Conservation (phyloP, 2,888 invertebrate species). For the Horisme vitalbata region DNA sequence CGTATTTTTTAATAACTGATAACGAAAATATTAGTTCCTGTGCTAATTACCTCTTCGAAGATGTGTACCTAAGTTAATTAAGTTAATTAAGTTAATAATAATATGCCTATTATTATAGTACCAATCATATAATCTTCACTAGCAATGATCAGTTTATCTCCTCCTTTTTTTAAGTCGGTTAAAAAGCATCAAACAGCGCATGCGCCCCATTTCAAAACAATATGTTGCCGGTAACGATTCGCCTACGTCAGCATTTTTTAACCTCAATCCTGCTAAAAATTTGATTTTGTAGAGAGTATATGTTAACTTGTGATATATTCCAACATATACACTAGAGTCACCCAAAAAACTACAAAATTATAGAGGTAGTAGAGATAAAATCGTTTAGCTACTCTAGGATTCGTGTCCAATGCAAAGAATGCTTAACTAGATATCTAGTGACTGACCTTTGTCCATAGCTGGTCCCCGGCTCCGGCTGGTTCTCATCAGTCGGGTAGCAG, state of each 20-base stretch:
- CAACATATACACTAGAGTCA: no score
- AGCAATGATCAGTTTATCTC: neutral
- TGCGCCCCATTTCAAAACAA: conserved; percentile 28
- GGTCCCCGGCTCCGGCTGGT: conserved; percentile 87
- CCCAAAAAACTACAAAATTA: neutral
- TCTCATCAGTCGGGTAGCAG: conserved; percentile 88
- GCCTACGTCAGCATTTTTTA: conserved; percentile 18
- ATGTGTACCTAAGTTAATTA: no score
- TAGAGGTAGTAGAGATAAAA: neutral
- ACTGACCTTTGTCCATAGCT: conserved; percentile 76
- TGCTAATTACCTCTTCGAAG: no score
- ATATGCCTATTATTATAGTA: no score
- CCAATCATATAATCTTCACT: no score
- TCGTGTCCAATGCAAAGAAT: no score
- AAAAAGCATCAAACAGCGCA: conserved; percentile 15
- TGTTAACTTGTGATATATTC: no score
- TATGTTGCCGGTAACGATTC: conserved; percentile 30
- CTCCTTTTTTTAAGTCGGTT: neutral
- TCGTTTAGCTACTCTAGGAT: no score
- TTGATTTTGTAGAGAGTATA: no score
- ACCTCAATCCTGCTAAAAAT: conserved; percentile 16
- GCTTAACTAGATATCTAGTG: neutral
- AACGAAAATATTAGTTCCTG: no score
- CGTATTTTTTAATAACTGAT: no score
- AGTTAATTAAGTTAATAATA: no score